These are phyloP conservation scores for Ischnus inquisitorius DNA, from an alignment of 2,888 invertebrate genomes.

Conservation along the genomic window DNA sequence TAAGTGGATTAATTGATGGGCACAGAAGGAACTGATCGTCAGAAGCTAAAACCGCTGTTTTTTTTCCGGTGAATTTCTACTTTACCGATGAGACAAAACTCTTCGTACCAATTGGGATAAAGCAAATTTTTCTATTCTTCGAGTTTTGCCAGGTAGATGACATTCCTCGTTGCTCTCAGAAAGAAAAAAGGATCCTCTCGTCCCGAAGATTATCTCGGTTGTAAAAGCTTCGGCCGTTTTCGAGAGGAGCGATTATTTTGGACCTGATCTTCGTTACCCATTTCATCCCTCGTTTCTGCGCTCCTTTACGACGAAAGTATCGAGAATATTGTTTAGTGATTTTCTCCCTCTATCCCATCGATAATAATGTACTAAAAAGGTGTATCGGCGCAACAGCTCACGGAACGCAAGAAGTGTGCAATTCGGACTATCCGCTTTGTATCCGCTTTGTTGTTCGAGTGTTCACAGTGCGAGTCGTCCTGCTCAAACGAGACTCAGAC, in stretches of 20 bases:
- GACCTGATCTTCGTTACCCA: slow-evolving; percentile 28
- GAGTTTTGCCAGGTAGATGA: neutral
- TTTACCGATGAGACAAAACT: neutral
- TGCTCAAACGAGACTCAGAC: slow-evolving; percentile 35
- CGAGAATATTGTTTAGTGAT: slow-evolving; percentile 25
- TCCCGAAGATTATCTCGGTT: slow-evolving; percentile 20
- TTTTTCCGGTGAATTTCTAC: neutral
- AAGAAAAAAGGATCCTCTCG: neutral
- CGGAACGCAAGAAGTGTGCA: neutral
- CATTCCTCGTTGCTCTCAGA: neutral
- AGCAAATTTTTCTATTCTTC: neutral
- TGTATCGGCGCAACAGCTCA: neutral
- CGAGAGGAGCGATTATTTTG: slow-evolving; percentile 38
- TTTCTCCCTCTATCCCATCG: slow-evolving; percentile 13
- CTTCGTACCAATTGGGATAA: neutral
- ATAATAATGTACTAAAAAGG: slow-evolving; percentile 28
- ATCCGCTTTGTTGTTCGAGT: neutral
- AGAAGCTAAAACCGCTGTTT: too few relatives aligned
- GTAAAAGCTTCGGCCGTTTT: slow-evolving; percentile 50
- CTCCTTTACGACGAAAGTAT: slow-evolving; percentile 19
- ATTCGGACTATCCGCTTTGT: neutral
- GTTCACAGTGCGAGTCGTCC: neutral
- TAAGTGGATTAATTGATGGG: too few relatives aligned
- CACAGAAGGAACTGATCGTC: too few relatives aligned
- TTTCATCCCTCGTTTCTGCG: slow-evolving; percentile 46